A percentile compares a stretch with the other conserved stretches of the same genome.
Evolutionary conservation across 2,113 vertebrate species (phyloP).

Genomic region (Eulacestoma nigropectus): DNA sequence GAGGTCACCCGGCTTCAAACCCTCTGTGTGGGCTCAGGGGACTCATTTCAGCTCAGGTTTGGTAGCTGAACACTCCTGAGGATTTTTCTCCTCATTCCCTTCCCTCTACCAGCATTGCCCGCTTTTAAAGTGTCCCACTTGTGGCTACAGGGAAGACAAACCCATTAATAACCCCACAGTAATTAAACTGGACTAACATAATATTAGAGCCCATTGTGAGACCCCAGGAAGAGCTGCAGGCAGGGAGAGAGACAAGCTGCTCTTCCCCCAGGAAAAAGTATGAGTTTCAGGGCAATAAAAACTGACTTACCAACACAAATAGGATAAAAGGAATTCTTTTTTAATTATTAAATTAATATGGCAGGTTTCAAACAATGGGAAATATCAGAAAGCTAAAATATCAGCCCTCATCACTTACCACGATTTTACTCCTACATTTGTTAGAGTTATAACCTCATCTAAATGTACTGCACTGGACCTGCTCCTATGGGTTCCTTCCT

Average conservation of each 20-base stretch:
- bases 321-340: neutral
- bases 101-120: fast-evolving
- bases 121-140: neutral
- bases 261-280: neutral
- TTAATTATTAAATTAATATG: neutral
- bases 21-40: neutral
- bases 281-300: neutral
- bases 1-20: neutral
- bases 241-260: neutral
- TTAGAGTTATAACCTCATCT: neutral
- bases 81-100: neutral
- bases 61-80: neutral
- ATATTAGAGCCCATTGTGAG: neutral
- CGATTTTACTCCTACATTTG: neutral
- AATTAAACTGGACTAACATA: neutral
- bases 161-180: neutral
- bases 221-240: neutral
- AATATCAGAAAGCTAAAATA: neutral
- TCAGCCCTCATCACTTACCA: neutral
- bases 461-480: neutral
- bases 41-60: neutral
- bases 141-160: neutral
- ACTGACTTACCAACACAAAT: neutral
- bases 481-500: neutral
- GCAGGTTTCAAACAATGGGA: neutral